phyloP scores from a whole-genome alignment of 2,888 invertebrate species.

The Melinopterus prodromus region DNA sequence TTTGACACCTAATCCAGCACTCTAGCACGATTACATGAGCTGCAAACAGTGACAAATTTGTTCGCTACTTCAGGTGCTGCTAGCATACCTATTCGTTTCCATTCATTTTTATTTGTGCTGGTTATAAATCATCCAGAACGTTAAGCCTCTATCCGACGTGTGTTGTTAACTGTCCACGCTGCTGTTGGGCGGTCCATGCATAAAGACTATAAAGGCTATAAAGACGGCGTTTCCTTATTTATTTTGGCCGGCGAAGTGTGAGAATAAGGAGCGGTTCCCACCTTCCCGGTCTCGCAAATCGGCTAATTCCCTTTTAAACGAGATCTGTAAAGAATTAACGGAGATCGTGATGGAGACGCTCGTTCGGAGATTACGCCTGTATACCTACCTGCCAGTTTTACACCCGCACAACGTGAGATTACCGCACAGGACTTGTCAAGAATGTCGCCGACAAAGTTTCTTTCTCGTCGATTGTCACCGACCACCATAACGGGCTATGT shows the following conservation, averaged over 20 bases:
- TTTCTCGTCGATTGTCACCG: conserved; percentile 28
- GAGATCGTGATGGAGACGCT: conserved; percentile 40
- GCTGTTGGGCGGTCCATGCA: neutral
- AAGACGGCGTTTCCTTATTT: neutral
- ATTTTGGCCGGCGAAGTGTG: neutral
- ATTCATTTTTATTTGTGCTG: neutral
- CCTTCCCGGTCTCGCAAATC: conserved; percentile 8
- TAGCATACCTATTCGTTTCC: neutral
- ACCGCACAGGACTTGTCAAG: conserved; percentile 32
- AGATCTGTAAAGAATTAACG: conserved; percentile 36
- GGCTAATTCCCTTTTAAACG: conserved; percentile 30
- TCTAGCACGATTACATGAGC: neutral
- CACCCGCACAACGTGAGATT: conserved; percentile 40
- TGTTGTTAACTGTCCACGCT: neutral
- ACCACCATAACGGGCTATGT: conserved; percentile 30
- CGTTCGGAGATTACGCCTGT: conserved; percentile 40
- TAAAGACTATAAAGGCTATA: neutral
- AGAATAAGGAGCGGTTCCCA: neutral
- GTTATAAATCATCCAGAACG: neutral
- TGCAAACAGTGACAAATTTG: neutral
- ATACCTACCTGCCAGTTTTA: conserved; percentile 40
- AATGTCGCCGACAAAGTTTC: conserved; percentile 33
- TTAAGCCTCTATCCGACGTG: neutral
- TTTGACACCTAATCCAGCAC: neutral
- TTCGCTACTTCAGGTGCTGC: neutral